Evolutionary conservation across 2,888 invertebrate species (phyloP).

Genomic region (Sinelater perroti): DNA sequence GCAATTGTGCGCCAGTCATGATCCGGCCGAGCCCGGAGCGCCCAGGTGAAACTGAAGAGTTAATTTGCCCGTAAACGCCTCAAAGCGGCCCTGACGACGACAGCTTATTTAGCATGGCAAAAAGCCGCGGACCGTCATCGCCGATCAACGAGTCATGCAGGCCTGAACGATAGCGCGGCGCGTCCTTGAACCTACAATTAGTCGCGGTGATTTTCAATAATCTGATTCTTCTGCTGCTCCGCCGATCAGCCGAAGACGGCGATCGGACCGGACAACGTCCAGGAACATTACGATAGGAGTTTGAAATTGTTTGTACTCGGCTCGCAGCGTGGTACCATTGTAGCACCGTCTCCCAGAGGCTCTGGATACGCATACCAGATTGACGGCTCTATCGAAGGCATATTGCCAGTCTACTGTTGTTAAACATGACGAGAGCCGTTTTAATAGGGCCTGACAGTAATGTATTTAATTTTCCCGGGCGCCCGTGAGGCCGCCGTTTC

Average conservation of each 20-base stretch:
- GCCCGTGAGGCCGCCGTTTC: not conserved
- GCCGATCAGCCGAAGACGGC: slow-evolving; percentile 4
- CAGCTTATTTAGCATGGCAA: slow-evolving; percentile 37
- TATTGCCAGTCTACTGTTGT: slow-evolving; percentile 19
- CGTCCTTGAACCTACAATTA: slow-evolving; percentile 27
- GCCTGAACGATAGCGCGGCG: slow-evolving; percentile 26
- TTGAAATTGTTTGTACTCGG: slow-evolving; percentile 15
- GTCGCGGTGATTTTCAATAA: slow-evolving; percentile 7
- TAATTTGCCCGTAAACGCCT: slow-evolving; percentile 35
- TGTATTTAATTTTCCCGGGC: slow-evolving; percentile 10
- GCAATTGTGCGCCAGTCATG: too few relatives aligned
- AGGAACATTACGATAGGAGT: slow-evolving; percentile 8
- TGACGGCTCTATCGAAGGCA: slow-evolving; percentile 22
- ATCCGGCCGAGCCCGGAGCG: too few relatives aligned
- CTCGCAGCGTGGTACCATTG: slow-evolving; percentile 22
- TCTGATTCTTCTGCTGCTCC: not conserved
- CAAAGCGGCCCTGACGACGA: slow-evolving; percentile 34
- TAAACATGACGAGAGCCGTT: slow-evolving; percentile 18
- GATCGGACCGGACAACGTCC: slow-evolving; percentile 9
- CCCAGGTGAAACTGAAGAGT: slow-evolving; percentile 39
- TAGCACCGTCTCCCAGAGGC: slow-evolving; percentile 1
- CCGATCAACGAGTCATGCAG: slow-evolving; percentile 39
- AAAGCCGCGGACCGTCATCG: slow-evolving; percentile 19
- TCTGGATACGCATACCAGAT: slow-evolving; percentile 8
- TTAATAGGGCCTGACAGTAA: slow-evolving; percentile 17